Conservation (phyloP, 2,797 vertebrate genomes). For the Nyctalus aviator region DNA sequence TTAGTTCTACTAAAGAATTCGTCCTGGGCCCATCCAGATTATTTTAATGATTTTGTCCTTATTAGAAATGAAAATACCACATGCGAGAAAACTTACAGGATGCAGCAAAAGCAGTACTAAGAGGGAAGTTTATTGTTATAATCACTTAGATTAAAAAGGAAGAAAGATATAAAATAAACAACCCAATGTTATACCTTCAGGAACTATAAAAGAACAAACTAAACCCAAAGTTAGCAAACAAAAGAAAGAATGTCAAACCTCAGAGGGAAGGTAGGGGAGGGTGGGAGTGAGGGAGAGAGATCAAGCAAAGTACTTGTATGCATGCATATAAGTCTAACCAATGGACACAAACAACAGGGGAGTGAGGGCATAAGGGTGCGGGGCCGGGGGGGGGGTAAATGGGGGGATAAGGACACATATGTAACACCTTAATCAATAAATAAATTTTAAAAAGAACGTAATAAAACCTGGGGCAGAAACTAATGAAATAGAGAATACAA, state of each 20-base stretch:
- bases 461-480: neutral
- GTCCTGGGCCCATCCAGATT: neutral
- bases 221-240: neutral
- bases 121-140: neutral
- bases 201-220: neutral
- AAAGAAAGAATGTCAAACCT: neutral
- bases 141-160: neutral
- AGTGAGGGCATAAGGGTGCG: no score
- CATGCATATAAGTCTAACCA: no score
- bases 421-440: no score
- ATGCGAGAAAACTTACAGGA: neutral
- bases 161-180: neutral
- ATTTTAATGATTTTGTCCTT: slow-evolving; percentile 10
- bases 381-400: no score
- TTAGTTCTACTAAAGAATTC: slow-evolving; percentile 3
- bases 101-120: neutral
- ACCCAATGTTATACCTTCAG: slow-evolving; percentile 3
- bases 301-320: no score
- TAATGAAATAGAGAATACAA: neutral
- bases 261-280: no score
- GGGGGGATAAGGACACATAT: no score
- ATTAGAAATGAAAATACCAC: neutral
- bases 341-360: no score
- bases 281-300: no score
- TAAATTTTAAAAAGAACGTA: neutral